phyloP scores from a whole-genome alignment of 92 coral and sea anemone species.

The Porites evermanni region DNA sequence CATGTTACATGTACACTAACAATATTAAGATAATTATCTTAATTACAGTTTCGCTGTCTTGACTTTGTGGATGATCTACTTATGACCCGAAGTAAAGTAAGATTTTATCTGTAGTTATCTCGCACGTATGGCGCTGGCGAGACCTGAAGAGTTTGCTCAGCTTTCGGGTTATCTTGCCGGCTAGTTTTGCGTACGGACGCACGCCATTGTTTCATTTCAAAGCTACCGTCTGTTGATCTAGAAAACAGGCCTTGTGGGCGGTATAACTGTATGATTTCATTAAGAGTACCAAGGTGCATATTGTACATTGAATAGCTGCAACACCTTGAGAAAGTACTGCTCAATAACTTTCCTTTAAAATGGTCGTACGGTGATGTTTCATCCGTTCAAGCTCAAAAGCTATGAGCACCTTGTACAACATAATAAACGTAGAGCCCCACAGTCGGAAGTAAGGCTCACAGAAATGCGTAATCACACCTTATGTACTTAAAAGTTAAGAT shows the following conservation, averaged over 20 bases:
- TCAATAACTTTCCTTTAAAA: too few relatives aligned
- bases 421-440: background rate
- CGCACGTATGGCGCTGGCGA: conserved; percentile 11
- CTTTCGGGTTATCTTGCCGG: too few relatives aligned
- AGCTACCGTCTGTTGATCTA: too few relatives aligned
- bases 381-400: background rate
- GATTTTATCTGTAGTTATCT: conserved; percentile 16
- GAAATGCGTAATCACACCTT: background rate
- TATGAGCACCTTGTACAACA: background rate
- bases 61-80: conserved; percentile 1
- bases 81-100: background rate
- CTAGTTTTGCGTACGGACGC: too few relatives aligned
- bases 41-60: background rate
- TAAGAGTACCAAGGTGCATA: too few relatives aligned
- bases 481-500: background rate
- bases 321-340: too few relatives aligned
- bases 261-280: too few relatives aligned
- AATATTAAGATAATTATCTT: conserved; percentile 3
- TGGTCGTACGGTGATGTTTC: background rate
- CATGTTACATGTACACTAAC: background rate
- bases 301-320: too few relatives aligned
- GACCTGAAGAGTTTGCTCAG: too few relatives aligned
- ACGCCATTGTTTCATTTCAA: too few relatives aligned
- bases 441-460: too few relatives aligned
- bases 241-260: too few relatives aligned